Percentiles rank a stretch among this genome's conserved stretches.
phyloP scores from a whole-genome alignment of 2,113 vertebrate genomes.

The Notothenia rossii region DNA sequence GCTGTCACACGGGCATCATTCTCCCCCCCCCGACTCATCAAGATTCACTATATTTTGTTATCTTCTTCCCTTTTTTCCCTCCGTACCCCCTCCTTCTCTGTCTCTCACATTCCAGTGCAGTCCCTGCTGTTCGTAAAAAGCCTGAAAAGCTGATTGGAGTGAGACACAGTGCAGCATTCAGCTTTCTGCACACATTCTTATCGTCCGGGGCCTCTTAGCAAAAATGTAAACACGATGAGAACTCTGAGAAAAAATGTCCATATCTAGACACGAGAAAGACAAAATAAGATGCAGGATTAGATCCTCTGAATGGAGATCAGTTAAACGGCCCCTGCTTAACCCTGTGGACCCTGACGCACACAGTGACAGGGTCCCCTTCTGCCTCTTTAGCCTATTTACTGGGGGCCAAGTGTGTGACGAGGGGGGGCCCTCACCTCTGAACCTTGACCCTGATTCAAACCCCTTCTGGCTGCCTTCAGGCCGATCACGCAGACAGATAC shows the following conservation, averaged over 20 bases:
- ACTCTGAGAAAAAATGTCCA: background rate
- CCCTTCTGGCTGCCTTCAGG: slow-evolving; percentile 34
- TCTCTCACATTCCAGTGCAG: slow-evolving; percentile 50
- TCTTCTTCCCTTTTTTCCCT: slow-evolving; percentile 28
- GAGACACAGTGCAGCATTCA: slow-evolving; percentile 18
- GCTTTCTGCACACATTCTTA: slow-evolving; percentile 26
- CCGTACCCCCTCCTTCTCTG: background rate
- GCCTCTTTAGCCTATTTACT: slow-evolving; percentile 67
- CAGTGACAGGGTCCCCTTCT: slow-evolving; percentile 59
- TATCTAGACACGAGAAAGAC: slow-evolving; percentile 23
- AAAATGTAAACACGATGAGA: slow-evolving; percentile 27
- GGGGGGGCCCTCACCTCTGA: slow-evolving; percentile 64
- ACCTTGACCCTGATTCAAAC: slow-evolving; percentile 57
- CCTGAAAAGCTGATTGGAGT: slow-evolving; percentile 13
- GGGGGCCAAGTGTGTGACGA: slow-evolving; percentile 62
- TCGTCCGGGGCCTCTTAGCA: background rate
- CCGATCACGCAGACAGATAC: slow-evolving; percentile 46
- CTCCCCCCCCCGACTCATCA: slow-evolving; percentile 48
- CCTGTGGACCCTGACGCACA: slow-evolving; percentile 40
- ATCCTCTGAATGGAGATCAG: slow-evolving; percentile 49
- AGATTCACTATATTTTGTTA: slow-evolving; percentile 44
- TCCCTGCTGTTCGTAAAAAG: slow-evolving; percentile 24
- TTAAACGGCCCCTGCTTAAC: slow-evolving; percentile 51
- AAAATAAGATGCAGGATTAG: slow-evolving; percentile 33
- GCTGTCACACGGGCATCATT: slow-evolving; percentile 42